Evolutionary conservation across 2,113 vertebrate species (phyloP).

Genomic region (Hippotragus niger): DNA sequence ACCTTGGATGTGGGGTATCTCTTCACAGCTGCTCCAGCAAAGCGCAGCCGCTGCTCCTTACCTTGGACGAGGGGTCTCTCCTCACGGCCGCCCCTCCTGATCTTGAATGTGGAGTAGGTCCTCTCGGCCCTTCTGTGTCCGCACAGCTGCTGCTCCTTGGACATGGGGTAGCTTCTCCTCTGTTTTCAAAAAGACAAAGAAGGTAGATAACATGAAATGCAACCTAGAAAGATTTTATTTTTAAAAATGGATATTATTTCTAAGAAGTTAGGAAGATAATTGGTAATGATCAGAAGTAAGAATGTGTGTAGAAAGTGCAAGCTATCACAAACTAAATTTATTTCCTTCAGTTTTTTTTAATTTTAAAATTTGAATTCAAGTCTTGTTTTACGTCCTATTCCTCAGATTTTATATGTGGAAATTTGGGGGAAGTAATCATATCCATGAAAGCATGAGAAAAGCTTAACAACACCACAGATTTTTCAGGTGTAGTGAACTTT

Average conservation of each 20-base stretch:
- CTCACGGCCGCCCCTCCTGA: accelerated
- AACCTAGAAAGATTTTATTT: not conserved
- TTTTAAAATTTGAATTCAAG: not conserved
- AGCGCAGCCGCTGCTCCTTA: accelerated
- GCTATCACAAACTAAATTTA: not conserved
- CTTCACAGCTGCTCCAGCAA: too few relatives aligned
- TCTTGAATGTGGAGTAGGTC: too few relatives aligned
- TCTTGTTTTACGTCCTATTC: not conserved
- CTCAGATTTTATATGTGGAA: not conserved
- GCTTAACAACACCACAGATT: not conserved
- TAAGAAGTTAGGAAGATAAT: not conserved
- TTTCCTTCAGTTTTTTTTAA: not conserved
- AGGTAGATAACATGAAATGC: not conserved
- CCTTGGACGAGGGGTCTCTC: too few relatives aligned
- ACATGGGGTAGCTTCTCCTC: not conserved
- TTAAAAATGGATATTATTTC: not conserved
- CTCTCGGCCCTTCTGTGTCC: too few relatives aligned
- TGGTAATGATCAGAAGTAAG: not conserved
- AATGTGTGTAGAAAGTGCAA: not conserved
- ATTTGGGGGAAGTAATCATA: not conserved
- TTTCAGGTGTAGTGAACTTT: not conserved
- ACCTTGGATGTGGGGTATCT: too few relatives aligned
- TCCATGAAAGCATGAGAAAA: not conserved
- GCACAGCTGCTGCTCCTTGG: too few relatives aligned
- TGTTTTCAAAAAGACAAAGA: not conserved